Evolutionary conservation across 2,888 invertebrate genomes (phyloP), one percentile per base, ranked within the genome.

Genomic region (Argynnis bischoffii): DNA sequence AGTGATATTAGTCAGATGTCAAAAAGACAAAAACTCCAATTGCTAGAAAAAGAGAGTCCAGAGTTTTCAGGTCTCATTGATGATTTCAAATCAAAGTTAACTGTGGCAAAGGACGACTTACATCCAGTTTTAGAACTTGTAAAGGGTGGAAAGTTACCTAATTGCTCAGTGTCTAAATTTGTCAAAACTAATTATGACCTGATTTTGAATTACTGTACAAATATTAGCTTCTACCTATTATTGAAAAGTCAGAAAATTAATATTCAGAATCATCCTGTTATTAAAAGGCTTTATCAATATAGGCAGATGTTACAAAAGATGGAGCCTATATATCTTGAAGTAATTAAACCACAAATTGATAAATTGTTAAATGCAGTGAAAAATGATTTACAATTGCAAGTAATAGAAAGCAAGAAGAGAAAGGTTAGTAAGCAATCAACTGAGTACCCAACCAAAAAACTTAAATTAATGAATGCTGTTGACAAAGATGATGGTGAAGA

Each of bases 221-320:
- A 98, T 83, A 95, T 98, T 51, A 94, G 95, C 60, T 98, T 97
- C 88, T 98, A 98, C 86, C 85, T 99, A 75, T 93, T 97, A 76
- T 87, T 99, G 16, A 98, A 98, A 92, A 94, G 96, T 65, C 95
- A 95, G 79, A 95, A 95, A 77, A 88, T 94, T 26, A 93, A 94
- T 65, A 93, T 97, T 26, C 94, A 95, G 78, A 95, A 95, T 76
- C 99, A 99, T 93, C 99, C 99, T n/a, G 95, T 99, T 15, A 94
- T 97, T 55, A 96, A 97, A 82, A 94, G 97, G 72, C 91, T 99
- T 63, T 95, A 96, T 69, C 97, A 97, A 81, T 96, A 96, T 79
- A 94, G 95, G 71, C 94, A 97, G 84, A 92, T 98, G 77, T 87
- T 98, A 57, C 94, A 95, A 72, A 95, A 97, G 89, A 87, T 97